These are phyloP conservation scores for Alsophila aescularia DNA, from an alignment of 2,888 invertebrate genomes.

Conservation along the genomic window DNA sequence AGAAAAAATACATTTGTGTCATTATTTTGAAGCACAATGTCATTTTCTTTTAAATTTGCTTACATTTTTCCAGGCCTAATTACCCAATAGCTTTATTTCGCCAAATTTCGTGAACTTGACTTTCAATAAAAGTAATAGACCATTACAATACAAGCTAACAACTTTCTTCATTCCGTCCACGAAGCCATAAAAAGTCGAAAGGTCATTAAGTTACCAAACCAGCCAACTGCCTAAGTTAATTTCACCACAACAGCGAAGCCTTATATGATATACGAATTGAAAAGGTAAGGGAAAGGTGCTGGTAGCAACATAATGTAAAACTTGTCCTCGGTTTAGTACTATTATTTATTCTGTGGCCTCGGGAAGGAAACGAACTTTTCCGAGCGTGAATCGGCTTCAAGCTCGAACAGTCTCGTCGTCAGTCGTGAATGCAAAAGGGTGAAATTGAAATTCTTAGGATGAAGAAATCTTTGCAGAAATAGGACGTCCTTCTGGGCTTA, in stretches of 20 bases:
- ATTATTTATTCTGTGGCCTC: no score
- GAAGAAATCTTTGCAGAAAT: background rate
- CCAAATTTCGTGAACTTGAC: background rate
- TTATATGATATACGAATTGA: conserved; percentile 9
- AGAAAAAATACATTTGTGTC: no score
- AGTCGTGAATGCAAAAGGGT: background rate
- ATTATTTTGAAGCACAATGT: no score
- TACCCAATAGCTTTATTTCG: background rate
- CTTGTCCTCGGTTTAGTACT: background rate
- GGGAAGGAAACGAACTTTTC: background rate
- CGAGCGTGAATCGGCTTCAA: conserved; percentile 1
- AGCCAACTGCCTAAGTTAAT: conserved; percentile 2
- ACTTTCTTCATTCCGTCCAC: background rate
- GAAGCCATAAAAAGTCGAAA: conserved; percentile 24
- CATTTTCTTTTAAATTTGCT: no score
- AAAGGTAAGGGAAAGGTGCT: background rate
- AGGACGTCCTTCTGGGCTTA: background rate
- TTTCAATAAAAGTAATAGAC: background rate
- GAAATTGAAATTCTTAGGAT: background rate
- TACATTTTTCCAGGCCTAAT: no score
- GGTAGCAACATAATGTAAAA: background rate
- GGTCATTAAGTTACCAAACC: conserved; percentile 17
- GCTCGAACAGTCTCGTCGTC: background rate
- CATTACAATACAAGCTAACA: background rate
- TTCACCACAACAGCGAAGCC: conserved; percentile 1